A percentile compares a stretch with the other conserved stretches of the same genome.
Conservation (phyloP, 2,888 invertebrate species). For the Zygogramma bicolorata region DNA sequence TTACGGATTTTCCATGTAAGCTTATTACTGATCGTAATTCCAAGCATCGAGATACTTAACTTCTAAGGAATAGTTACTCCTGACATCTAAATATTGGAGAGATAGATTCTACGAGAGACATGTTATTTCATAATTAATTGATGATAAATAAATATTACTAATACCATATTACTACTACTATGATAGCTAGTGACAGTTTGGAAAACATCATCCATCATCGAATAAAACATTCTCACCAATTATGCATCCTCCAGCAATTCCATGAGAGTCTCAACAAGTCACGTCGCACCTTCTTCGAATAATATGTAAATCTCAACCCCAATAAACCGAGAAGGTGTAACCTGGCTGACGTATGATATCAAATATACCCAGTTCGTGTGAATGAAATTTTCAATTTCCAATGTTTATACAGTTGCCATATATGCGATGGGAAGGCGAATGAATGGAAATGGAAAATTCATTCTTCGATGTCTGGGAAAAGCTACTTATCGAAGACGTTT, state of each 20-base stretch:
- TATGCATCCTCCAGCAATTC: not conserved
- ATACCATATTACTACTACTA: no score
- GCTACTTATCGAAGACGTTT: not conserved
- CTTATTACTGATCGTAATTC: no score
- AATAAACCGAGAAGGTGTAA: not conserved
- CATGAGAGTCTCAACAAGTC: not conserved
- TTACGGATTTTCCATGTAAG: no score
- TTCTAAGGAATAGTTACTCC: no score
- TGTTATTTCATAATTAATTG: no score
- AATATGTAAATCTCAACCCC: not conserved
- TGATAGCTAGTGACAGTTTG: no score
- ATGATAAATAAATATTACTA: no score
- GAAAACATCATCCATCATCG: no score
- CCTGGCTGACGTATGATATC: not conserved
- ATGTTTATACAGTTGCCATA: slow-evolving; percentile 24
- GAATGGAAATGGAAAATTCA: not conserved
- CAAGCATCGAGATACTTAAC: no score
- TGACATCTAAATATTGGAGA: no score
- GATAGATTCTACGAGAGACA: no score
- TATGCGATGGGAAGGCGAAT: not conserved
- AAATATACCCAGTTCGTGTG: not conserved
- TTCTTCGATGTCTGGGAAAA: not conserved
- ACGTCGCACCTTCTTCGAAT: slow-evolving; percentile 5
- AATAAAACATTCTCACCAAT: not conserved
- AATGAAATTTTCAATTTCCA: slow-evolving; percentile 26